These are phyloP conservation scores for Glaucomys volans DNA, from an alignment of 2,113 vertebrate genomes.

Conservation along the genomic window DNA sequence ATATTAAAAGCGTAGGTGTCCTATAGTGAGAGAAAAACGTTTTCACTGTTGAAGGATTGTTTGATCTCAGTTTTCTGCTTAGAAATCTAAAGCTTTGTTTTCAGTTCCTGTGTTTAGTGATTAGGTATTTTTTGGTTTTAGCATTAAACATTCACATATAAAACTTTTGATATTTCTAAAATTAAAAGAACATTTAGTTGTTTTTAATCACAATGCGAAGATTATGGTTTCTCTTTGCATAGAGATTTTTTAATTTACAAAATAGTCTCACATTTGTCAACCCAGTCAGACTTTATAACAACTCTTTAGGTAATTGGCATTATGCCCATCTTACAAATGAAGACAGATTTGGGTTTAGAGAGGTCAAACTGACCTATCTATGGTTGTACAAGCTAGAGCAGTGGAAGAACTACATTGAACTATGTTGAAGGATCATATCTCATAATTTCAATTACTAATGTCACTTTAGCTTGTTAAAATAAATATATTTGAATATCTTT, in stretches of 20 bases:
- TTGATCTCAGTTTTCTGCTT: constrained; percentile 41
- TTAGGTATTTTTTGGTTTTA: constrained; percentile 60
- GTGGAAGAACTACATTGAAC: constrained; percentile 20
- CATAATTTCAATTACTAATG: constrained; percentile 50
- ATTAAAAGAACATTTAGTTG: neutral
- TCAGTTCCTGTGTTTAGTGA: constrained; percentile 16
- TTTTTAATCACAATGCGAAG: constrained; percentile 57
- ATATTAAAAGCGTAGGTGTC: constrained; percentile 17
- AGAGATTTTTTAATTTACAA: constrained; percentile 58
- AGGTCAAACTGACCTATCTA: neutral
- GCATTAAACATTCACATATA: constrained; percentile 29
- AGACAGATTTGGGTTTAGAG: constrained; percentile 39
- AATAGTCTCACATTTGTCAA: constrained; percentile 31
- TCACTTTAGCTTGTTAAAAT: constrained; percentile 68
- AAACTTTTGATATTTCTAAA: neutral
- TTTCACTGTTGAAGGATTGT: constrained; percentile 57
- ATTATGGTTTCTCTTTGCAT: neutral
- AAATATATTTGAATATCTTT: constrained; percentile 62
- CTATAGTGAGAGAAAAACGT: constrained; percentile 42
- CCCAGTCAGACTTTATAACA: neutral
- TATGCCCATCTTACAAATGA: neutral
- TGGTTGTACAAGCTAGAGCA: neutral
- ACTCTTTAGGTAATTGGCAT: neutral
- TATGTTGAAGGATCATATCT: constrained; percentile 37
- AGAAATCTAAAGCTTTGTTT: constrained; percentile 50